Evolutionary conservation across 1,140 invertebrate species (phyloP), one percentile per base, ranked within the genome.

Genomic region (Dinoponera quadriceps): DNA sequence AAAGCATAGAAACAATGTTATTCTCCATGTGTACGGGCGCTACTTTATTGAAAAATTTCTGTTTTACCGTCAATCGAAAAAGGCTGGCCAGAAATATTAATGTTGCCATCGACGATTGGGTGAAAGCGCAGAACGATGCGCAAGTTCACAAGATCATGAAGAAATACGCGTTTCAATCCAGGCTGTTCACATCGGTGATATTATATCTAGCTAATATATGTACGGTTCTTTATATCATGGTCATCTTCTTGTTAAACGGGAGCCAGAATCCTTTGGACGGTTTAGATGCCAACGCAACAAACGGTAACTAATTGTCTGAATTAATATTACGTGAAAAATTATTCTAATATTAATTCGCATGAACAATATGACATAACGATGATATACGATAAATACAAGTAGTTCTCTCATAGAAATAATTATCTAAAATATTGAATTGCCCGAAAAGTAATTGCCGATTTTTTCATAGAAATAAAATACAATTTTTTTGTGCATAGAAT

Each of bases 61-160:
- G 7, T 33, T 25, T 81, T 49, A 20, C 2, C 54, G 16, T 11
- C 18, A 73, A 59, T 1, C 25, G 44, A 29, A 18, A 11, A 25
- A 81, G 54, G 5, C 11, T 81, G n/a, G 48, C 54, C 16, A 62
- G 25, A n/a, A 81, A 81, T 25, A 73, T 81, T 62, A 33, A 73
- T 2, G 20, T 38, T 38, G 78, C 78, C 38, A 49, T 62, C 20
- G 22, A 3, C 25, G 68, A 81, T 51, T 81, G 78, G 78, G 4
- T 33, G 25, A 16, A 22, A 14, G 78, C 27, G 14, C 27, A 16
- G 27, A 81, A 60, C 18, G 38, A 81, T 2, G 27, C 73, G 25
- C n/a, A 62, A 16, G n/a, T 44, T 2, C 51, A 51, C 25, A 60
- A 81, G 20, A 62, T 81, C 7, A 81, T 81, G 78, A 81, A 73